Base-by-base conservation (phyloP, 2,888 invertebrate species). In the Thymelicus acteon region DNA sequence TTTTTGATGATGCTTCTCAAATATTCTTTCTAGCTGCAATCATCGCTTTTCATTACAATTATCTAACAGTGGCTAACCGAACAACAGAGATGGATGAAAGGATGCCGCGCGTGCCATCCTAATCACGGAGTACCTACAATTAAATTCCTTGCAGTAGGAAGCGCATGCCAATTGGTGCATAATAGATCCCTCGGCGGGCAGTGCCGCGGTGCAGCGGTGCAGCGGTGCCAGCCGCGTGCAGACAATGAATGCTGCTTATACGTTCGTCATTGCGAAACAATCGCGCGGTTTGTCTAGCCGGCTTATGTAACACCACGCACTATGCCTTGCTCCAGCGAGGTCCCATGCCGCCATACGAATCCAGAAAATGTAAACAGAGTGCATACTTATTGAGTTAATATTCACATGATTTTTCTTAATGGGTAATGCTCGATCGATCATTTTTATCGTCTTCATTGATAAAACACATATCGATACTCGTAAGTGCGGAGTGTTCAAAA, bases 111-210 rank as follows among this genome's bases (percentile, higher is more conserved):
- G 19, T 19, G 52, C 58, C 47, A 12, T 39, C 31, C 39, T 60
- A 47, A 60, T 31, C 60, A 60, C 60, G 6, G 31, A 52, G 12
- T 10, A 68, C n/a, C n/a, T n/a, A n/a, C 68, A 69, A 63, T 63
- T 69, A 69, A 48, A 70, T 70, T 70, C 58, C 63, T 64, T 52
- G 39, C 64, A 68, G 40, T 60, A 67, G 67, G 67, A 67, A 67
- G 60, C 67, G 60, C 52, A 52, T 40, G 67, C 61, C 68, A 60
- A 60, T 52, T 67, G 67, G 61, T 68, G 62, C 69, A 63, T 63
- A 69, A 58, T 63, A 48, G 63, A 19, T 69, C 69, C 69, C 69
- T 69, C 47, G 62, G 54, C 63, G 48, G 19, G 19, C 54, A 57
- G 5, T 31, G 3, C 31, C 31, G 24, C n/a, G 48, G n/a, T 54